Evolutionary conservation across 2,113 vertebrate genomes (phyloP).

Genomic region (Catharus minimus): DNA sequence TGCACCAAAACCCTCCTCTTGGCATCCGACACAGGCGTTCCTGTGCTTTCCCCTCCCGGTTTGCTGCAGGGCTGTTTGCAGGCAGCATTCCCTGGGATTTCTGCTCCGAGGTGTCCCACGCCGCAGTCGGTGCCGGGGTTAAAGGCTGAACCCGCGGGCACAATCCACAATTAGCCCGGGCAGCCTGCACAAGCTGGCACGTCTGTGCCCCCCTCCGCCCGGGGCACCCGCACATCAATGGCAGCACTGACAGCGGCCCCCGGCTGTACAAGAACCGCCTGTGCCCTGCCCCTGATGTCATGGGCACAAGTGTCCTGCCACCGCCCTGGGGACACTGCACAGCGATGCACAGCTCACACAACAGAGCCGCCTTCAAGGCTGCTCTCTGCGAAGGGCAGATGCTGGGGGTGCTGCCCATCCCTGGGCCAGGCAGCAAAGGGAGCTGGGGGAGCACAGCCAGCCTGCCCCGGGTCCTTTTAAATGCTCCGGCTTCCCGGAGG

Average conservation of each 20-base stretch:
- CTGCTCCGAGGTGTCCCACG: neutral
- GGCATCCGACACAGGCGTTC: rapidly evolving
- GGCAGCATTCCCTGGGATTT: neutral
- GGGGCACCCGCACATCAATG: slow-evolving; percentile 70
- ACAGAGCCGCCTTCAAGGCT: slow-evolving; percentile 23
- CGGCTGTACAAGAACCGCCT: slow-evolving; percentile 53
- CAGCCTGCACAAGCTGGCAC: slow-evolving; percentile 72
- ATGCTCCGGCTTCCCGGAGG: rapidly evolving
- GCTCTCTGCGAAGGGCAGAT: neutral
- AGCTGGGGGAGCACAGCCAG: neutral
- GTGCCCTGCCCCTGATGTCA: slow-evolving; percentile 75
- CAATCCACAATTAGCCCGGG: slow-evolving; percentile 59
- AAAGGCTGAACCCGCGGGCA: neutral
- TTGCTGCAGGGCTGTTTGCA: neutral
- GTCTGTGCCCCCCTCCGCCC: slow-evolving; percentile 60
- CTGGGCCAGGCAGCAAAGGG: neutral
- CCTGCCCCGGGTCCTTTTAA: neutral
- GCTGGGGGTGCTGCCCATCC: neutral
- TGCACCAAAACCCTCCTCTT: rapidly evolving
- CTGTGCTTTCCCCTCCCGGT: neutral
- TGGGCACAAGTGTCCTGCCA: slow-evolving; percentile 75
- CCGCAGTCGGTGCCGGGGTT: neutral
- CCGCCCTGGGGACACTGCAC: slow-evolving; percentile 57
- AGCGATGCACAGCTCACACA: neutral
- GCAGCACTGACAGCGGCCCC: slow-evolving; percentile 56